Evolutionary conservation across 2,113 vertebrate genomes (phyloP).

Genomic region (Beaufortia kweichowensis): DNA sequence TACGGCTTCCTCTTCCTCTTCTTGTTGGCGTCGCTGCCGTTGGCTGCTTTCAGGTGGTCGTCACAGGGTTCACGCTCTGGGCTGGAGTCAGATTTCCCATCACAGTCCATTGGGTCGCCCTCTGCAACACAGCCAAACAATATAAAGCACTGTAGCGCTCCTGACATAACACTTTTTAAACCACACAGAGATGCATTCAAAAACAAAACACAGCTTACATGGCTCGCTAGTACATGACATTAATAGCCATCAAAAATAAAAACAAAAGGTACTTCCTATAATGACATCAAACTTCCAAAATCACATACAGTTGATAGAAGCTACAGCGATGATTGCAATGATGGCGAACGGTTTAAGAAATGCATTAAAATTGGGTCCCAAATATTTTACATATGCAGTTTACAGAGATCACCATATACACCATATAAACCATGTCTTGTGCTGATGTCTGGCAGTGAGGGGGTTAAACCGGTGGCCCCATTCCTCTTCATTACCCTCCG

Average conservation of each 20-base stretch:
- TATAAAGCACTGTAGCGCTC: slow-evolving; percentile 3
- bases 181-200: slow-evolving; percentile 2
- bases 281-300: too few species aligned
- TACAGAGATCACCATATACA: too few species aligned
- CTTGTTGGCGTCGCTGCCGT: slow-evolving; percentile 81
- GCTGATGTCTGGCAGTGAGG: background rate
- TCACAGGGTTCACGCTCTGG: slow-evolving; percentile 86
- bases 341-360: too few species aligned
- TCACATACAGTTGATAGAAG: too few species aligned
- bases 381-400: too few species aligned
- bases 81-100: slow-evolving; percentile 94
- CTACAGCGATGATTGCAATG: too few species aligned
- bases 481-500: slow-evolving; percentile 13
- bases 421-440: too few species aligned
- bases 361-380: too few species aligned
- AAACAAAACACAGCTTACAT: background rate
- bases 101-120: slow-evolving; percentile 86
- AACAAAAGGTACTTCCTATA: background rate
- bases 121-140: slow-evolving; percentile 66
- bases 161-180: background rate
- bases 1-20: slow-evolving; percentile 75
- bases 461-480: slow-evolving; percentile 38
- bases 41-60: slow-evolving; percentile 78
- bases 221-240: background rate
- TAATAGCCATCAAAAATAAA: background rate